phyloP scores from a whole-genome alignment of 2,888 invertebrate species.

The Synanthedon myopaeformis region DNA sequence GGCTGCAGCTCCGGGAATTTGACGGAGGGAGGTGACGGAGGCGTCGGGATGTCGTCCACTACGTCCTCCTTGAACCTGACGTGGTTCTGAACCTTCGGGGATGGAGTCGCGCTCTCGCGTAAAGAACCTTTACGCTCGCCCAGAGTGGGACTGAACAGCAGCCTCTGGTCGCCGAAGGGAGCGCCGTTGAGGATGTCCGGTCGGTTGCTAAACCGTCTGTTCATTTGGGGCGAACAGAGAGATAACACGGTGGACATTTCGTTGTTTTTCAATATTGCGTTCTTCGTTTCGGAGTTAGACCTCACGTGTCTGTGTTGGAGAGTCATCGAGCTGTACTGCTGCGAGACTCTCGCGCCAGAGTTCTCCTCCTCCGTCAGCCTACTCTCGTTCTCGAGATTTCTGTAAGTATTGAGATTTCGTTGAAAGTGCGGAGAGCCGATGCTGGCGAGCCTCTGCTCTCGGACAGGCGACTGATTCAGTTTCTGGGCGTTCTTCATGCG shows the following conservation, averaged over 20 bases:
- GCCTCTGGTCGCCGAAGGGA: constrained; percentile 35
- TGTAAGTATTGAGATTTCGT: constrained; percentile 68
- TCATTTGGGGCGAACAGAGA: constrained; percentile 69
- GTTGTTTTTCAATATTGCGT: constrained; percentile 57
- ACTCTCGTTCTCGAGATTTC: constrained; percentile 68
- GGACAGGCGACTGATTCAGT: constrained; percentile 39
- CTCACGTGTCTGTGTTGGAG: constrained; percentile 55
- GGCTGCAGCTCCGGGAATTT: constrained; percentile 41
- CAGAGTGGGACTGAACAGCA: constrained; percentile 46
- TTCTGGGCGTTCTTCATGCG: constrained; percentile 67
- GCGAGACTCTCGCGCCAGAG: constrained; percentile 31
- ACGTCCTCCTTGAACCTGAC: constrained; percentile 61
- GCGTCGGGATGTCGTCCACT: constrained; percentile 55
- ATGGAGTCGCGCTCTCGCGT: constrained; percentile 39
- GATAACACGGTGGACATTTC: constrained; percentile 54
- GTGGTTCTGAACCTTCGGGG: constrained; percentile 52
- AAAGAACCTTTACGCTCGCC: constrained; percentile 42
- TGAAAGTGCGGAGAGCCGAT: constrained; percentile 75
- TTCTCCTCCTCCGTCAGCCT: constrained; percentile 44
- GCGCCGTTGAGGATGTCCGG: constrained; percentile 58
- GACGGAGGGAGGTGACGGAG: constrained; percentile 55
- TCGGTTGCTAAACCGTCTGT: constrained; percentile 56
- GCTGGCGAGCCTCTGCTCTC: constrained; percentile 69
- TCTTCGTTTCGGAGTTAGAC: constrained; percentile 61
- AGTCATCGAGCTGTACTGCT: constrained; percentile 52